phyloP scores from a whole-genome alignment of 2,888 invertebrate species.

The Trissolcus japonicus region DNA sequence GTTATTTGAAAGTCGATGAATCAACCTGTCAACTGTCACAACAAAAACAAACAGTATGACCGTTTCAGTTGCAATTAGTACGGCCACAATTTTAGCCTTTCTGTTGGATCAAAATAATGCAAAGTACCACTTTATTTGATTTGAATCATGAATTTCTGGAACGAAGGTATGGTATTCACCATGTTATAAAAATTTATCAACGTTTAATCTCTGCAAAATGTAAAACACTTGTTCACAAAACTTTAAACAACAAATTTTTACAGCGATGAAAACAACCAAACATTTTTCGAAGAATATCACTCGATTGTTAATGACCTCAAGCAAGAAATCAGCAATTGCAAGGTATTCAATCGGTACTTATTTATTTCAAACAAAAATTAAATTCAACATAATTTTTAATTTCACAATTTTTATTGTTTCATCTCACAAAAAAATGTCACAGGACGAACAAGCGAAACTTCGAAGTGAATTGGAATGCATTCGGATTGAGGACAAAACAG shows the following conservation, averaged over 20 bases:
- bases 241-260: background rate
- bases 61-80: background rate
- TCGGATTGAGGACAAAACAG: constrained; percentile 61
- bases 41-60: constrained; percentile 19
- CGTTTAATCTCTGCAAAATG: background rate
- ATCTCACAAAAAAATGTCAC: background rate
- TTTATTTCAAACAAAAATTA: background rate
- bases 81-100: background rate
- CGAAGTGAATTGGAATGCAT: constrained; percentile 64
- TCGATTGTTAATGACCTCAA: constrained; percentile 10
- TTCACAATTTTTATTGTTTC: no score
- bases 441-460: constrained; percentile 65
- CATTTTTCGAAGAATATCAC: constrained; percentile 21
- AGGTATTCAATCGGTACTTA: constrained; percentile 21
- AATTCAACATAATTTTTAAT: no score
- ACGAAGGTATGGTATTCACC: constrained; percentile 7
- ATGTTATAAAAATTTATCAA: background rate
- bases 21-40: constrained; percentile 17
- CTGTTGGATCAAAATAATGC: constrained; percentile 5
- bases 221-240: background rate
- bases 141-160: constrained; percentile 14
- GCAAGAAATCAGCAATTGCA: constrained; percentile 24
- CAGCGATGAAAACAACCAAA: constrained; percentile 4
- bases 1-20: constrained; percentile 7
- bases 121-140: constrained; percentile 13